Evolutionary conservation across 2,888 invertebrate genomes (phyloP).

Genomic region (Taenaris catops): DNA sequence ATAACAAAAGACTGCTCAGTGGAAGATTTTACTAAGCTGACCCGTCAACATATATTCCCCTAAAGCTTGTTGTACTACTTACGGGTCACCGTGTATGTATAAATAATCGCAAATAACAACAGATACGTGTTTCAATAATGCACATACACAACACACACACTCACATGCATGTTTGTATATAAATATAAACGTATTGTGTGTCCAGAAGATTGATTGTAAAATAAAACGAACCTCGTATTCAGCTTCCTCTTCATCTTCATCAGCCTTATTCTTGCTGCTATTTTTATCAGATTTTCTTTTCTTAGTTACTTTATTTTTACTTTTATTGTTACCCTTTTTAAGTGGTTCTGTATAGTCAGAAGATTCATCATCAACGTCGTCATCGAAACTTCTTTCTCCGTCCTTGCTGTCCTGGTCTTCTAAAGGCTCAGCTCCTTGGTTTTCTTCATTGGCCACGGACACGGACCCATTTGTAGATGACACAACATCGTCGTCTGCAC

Average conservation of each 20-base stretch:
- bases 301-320: constrained; percentile 38
- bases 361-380: constrained; percentile 21
- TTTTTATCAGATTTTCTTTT: constrained; percentile 52
- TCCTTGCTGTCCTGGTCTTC: constrained; percentile 24
- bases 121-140: no score
- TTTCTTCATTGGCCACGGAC: constrained; percentile 42
- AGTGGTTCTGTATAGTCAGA: constrained; percentile 25
- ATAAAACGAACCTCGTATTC: no score
- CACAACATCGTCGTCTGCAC: constrained; percentile 63
- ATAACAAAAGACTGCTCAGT: no score
- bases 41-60: no score
- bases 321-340: constrained; percentile 35
- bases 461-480: constrained; percentile 71
- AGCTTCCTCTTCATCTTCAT: constrained; percentile 78
- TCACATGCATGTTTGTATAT: no score
- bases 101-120: no score
- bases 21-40: no score
- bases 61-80: no score
- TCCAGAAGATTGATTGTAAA: no score
- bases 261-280: constrained; percentile 30
- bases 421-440: constrained; percentile 27
- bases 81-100: no score
- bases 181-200: no score
- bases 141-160: no score
- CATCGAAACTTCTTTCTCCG: constrained; percentile 28